phyloP scores from a whole-genome alignment of 2,113 vertebrate genomes.

The Datnioides undecimradiatus region DNA sequence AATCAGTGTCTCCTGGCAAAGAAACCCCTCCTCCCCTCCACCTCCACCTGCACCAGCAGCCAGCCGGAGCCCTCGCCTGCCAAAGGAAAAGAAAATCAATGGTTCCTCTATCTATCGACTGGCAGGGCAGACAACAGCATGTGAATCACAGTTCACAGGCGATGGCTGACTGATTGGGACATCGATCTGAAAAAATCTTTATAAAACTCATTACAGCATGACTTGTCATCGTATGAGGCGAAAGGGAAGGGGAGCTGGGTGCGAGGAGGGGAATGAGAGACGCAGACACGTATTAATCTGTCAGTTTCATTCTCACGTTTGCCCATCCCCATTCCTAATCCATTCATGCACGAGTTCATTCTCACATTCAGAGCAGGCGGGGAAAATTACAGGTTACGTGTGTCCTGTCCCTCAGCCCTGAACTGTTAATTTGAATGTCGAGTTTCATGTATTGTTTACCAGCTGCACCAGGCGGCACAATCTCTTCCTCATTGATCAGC shows the following conservation, averaged over 20 bases:
- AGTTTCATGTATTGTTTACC: constrained; percentile 54
- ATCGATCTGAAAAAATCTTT: constrained; percentile 85
- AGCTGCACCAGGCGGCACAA: constrained; percentile 6
- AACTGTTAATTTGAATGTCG: constrained; percentile 14
- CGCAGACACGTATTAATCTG: constrained; percentile 60
- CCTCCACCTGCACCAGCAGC: constrained; percentile 20
- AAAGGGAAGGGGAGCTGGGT: neutral
- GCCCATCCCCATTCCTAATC: constrained; percentile 38
- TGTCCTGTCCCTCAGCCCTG: neutral
- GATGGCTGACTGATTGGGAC: constrained; percentile 78
- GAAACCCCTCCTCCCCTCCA: neutral
- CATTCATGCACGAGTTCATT: constrained; percentile 5
- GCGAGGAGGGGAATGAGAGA: constrained; percentile 30
- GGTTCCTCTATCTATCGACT: constrained; percentile 74
- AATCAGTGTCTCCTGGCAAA: constrained; percentile 76
- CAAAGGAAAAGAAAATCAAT: constrained; percentile 77
- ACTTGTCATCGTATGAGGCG: constrained; percentile 73
- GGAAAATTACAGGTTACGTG: constrained; percentile 35
- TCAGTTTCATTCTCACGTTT: constrained; percentile 17
- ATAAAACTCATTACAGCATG: constrained; percentile 82
- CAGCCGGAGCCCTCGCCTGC: constrained; percentile 9
- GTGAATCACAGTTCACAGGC: constrained; percentile 79
- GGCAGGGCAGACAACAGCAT: constrained; percentile 62
- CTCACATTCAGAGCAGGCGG: neutral
- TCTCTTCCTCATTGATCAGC: constrained; percentile 68